Evolutionary conservation across 2,113 vertebrate species (phyloP).

Genomic region (Lepisosteus oculatus): DNA sequence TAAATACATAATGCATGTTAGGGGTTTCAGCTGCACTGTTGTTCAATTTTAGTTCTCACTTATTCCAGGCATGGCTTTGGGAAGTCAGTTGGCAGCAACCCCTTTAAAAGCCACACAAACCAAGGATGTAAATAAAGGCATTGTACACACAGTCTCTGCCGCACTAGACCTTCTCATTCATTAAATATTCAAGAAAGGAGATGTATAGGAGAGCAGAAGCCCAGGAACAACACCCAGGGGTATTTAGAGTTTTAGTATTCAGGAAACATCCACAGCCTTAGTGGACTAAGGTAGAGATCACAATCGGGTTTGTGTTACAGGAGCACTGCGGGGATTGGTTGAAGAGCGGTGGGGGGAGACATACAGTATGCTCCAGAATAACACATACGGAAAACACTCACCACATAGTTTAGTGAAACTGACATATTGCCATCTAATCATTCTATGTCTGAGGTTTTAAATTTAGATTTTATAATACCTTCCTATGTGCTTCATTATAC

Average conservation of each 20-base stretch:
- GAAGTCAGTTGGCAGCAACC: slow-evolving; percentile 10
- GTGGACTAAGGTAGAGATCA: slow-evolving; percentile 2
- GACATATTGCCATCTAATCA: too few relatives aligned
- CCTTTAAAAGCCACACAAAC: slow-evolving; percentile 4
- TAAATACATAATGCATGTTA: slow-evolving; percentile 21
- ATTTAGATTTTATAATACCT: too few relatives aligned
- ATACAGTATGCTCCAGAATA: neutral
- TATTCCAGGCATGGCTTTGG: slow-evolving; percentile 7
- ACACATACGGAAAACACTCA: neutral
- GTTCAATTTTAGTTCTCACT: slow-evolving; percentile 15
- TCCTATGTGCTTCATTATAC: too few relatives aligned
- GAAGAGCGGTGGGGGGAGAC: neutral
- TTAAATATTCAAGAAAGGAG: slow-evolving; percentile 20
- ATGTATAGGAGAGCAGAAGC: neutral
- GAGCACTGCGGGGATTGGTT: neutral
- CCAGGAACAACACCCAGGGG: slow-evolving; percentile 1
- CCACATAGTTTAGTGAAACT: too few relatives aligned
- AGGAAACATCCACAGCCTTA: neutral
- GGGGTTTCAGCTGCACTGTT: slow-evolving; percentile 7
- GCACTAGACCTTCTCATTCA: slow-evolving; percentile 2
- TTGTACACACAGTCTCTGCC: neutral
- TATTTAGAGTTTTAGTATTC: slow-evolving; percentile 1
- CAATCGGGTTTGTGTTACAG: slow-evolving; percentile 1
- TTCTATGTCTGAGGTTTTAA: too few relatives aligned
- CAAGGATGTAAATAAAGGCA: neutral